phyloP scores from a whole-genome alignment of 2,888 invertebrate genomes.

The Mythimna vitellina region DNA sequence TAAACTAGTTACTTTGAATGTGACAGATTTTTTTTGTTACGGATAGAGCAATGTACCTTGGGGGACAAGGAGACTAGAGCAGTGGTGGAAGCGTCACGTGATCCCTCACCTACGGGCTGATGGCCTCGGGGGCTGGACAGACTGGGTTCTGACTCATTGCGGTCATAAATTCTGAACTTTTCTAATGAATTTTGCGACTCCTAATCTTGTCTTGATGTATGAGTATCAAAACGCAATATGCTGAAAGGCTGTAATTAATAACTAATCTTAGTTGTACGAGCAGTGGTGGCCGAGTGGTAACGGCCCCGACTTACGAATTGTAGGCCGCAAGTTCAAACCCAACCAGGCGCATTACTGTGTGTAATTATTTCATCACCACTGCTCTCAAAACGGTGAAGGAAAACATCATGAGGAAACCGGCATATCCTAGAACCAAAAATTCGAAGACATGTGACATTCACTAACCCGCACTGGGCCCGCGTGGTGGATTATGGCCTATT shows the following conservation, averaged over 20 bases:
- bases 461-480: no score
- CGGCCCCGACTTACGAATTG: no score
- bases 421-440: no score
- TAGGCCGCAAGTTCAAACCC: no score
- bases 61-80: not conserved
- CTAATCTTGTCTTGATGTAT: not conserved
- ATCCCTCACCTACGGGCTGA: not conserved
- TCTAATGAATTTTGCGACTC: not conserved
- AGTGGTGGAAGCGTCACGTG: slow-evolving; percentile 21
- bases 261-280: not conserved
- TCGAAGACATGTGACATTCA: no score
- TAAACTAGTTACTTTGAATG: slow-evolving; percentile 17
- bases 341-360: no score
- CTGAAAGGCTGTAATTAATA: slow-evolving; percentile 3
- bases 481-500: no score
- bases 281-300: no score
- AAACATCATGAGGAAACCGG: no score
- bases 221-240: not conserved
- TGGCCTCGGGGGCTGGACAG: not conserved
- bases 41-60: slow-evolving; percentile 25
- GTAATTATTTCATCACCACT: no score
- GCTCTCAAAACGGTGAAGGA: no score
- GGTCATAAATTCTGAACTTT: not conserved
- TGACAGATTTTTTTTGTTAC: slow-evolving; percentile 31
- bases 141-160: slow-evolving; percentile 17